Conservation (phyloP, 2,797 vertebrate species). For the Acanthopagrus latus region DNA sequence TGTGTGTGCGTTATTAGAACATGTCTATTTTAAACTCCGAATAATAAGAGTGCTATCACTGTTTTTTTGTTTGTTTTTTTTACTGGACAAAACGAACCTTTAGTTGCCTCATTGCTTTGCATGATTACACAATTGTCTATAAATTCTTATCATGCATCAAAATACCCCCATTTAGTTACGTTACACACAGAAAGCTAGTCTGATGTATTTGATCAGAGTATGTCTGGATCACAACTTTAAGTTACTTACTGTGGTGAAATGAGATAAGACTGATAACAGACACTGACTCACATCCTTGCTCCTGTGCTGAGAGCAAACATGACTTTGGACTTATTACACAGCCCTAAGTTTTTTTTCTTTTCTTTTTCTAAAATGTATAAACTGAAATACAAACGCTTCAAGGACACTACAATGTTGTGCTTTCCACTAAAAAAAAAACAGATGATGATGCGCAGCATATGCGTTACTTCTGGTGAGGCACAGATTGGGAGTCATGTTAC, state of each 20-base stretch:
- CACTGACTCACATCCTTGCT: constrained; percentile 14
- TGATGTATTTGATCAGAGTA: no score
- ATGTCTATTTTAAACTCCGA: not conserved
- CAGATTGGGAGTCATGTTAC: not conserved
- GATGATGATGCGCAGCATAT: not conserved
- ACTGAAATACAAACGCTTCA: not conserved
- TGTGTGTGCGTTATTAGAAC: not conserved
- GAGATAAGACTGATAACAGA: constrained; percentile 1
- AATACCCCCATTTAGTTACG: not conserved
- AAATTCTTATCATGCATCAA: not conserved
- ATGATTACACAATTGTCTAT: not conserved
- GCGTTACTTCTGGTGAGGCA: not conserved
- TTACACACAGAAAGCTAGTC: not conserved
- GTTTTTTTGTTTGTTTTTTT: not conserved
- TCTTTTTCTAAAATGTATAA: no score
- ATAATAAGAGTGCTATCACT: not conserved
- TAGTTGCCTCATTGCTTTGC: not conserved
- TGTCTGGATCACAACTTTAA: not conserved
- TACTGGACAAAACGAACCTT: accelerated
- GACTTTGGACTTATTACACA: not conserved
- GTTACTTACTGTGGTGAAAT: not conserved
- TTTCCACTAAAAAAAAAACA: not conserved
- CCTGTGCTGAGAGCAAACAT: constrained; percentile 32
- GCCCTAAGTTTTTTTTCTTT: not conserved
- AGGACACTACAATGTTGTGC: no score